These are phyloP conservation scores for Nebria ingens DNA, from an alignment of 1,140 invertebrate genomes.

Conservation along the genomic window DNA sequence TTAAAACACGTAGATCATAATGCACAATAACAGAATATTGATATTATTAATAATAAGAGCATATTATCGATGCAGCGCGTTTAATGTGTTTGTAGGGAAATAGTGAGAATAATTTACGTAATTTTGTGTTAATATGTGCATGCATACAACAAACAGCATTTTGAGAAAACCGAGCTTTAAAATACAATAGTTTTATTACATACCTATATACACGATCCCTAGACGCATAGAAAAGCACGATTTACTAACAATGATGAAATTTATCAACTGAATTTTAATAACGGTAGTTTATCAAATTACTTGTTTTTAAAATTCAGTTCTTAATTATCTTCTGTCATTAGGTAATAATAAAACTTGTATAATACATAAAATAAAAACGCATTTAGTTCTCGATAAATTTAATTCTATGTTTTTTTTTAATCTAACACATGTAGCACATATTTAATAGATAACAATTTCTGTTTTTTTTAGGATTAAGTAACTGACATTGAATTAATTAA, in stretches of 20 bases:
- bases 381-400: too few species aligned
- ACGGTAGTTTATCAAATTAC: too few species aligned
- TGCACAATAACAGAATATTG: background rate
- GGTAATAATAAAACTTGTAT: too few species aligned
- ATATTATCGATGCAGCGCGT: too few species aligned
- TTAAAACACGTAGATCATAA: background rate
- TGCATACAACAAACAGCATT: slow-evolving; percentile 1
- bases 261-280: too few species aligned
- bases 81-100: background rate
- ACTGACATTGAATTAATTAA: background rate
- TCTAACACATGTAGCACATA: background rate
- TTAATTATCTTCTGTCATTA: background rate
- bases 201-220: background rate
- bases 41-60: too few species aligned
- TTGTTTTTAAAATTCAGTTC: too few species aligned
- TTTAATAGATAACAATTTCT: background rate
- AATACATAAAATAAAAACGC: too few species aligned
- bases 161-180: background rate
- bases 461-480: background rate
- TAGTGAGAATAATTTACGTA: background rate
- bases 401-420: background rate
- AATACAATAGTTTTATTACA: background rate
- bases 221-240: too few species aligned
- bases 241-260: too few species aligned
- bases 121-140: background rate